These are phyloP conservation scores for Papilio helenus DNA, from an alignment of 1,140 invertebrate species.

Conservation along the genomic window DNA sequence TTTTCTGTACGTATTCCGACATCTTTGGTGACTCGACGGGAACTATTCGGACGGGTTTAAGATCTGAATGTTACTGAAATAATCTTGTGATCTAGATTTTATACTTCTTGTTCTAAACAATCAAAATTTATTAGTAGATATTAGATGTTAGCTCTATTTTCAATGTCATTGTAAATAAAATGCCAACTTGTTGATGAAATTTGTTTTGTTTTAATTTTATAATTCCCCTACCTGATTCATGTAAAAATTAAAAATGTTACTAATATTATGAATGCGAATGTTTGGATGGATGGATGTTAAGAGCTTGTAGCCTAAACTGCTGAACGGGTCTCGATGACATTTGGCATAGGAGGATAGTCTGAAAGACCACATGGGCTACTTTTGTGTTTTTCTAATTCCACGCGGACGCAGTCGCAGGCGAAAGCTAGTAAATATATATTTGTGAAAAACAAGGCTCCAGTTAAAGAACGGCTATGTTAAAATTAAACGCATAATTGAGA, in stretches of 20 bases:
- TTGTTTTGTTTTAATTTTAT: constrained; percentile 69
- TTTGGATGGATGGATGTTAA: too few relatives aligned
- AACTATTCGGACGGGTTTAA: constrained; percentile 48
- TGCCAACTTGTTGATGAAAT: constrained; percentile 81
- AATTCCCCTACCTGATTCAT: background rate
- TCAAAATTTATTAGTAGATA: constrained; percentile 80
- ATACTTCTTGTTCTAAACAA: constrained; percentile 83
- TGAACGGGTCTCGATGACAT: too few relatives aligned
- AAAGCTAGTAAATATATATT: background rate
- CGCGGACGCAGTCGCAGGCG: too few relatives aligned
- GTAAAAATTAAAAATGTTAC: too few relatives aligned
- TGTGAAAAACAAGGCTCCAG: too few relatives aligned
- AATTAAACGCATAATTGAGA: constrained; percentile 36
- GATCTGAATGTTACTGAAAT: constrained; percentile 76
- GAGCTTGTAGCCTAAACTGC: too few relatives aligned
- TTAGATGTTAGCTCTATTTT: constrained; percentile 83
- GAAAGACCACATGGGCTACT: too few relatives aligned
- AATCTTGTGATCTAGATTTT: constrained; percentile 83
- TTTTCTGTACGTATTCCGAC: constrained; percentile 48
- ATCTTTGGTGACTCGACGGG: constrained; percentile 29
- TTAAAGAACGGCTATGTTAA: constrained; percentile 11
- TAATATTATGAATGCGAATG: too few relatives aligned
- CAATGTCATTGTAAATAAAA: constrained; percentile 84
- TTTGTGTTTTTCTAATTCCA: too few relatives aligned
- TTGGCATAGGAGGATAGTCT: too few relatives aligned